Evolutionary conservation across 2,888 invertebrate species (phyloP), one percentile per base, ranked within the genome.

Genomic region (Cantharis nigra): DNA sequence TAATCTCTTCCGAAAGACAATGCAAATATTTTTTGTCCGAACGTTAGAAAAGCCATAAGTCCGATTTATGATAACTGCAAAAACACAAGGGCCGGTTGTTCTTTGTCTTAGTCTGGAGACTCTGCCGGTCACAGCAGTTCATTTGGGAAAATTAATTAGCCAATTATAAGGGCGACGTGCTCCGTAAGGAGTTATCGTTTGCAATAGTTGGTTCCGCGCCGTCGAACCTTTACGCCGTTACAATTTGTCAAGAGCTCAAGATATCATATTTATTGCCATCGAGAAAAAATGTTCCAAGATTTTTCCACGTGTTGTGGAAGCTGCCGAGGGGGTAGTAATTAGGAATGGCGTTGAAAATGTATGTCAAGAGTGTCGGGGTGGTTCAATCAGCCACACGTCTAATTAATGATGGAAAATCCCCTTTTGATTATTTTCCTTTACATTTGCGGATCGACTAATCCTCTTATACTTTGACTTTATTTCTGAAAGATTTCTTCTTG

Each of bases 81-180:
- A 83, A 84, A 85, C 78, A 81, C 80, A 80, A 77, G 79, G 81
- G 79, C 71, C 82, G 79, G 79, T 64, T 33, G 81, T 83, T 82
- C 83, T 85, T 85, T 84, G 83, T 84, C 84, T 84, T 82, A 84
- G 70, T 83, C 81, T 82, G 78, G 80, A 81, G 81, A 81, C 80
- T 81, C 79, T 82, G 83, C 81, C 84, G 84, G 85, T 83, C 85
- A 83, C 84, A 83, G 84, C 80, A 85, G 85, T 86, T 87, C 86
- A 85, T 85, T 87, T 86, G 81, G 85, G 85, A 85, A 85, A 87
- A 87, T 87, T 87, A 87, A 87, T 87, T 87, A 86, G 86, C 86
- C 87, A 87, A 87, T 87, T 87, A 87, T 86, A 85, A 83, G 83
- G 83, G 84, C 84, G 83, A 85, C 84, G 84, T 82, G 83, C 83